Percentiles rank a stretch among this genome's conserved stretches.
These are phyloP conservation scores for Semotilus atromaculatus DNA, from an alignment of 2,797 vertebrate species.

Conservation along the genomic window DNA sequence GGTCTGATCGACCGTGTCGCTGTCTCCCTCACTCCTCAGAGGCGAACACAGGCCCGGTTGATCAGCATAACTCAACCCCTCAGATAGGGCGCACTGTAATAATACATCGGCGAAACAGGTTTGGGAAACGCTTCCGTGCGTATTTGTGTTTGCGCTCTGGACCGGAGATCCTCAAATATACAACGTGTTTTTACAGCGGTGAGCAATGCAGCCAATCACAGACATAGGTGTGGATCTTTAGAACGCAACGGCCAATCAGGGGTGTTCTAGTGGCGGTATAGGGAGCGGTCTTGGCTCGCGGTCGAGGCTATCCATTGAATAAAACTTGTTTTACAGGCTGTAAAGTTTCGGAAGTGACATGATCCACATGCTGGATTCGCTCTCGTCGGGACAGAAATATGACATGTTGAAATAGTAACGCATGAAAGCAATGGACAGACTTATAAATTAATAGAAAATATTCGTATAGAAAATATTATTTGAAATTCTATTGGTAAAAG, in stretches of 20 bases:
- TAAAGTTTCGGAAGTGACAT: not conserved
- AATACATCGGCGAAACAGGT: not conserved
- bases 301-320: not conserved
- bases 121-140: not conserved
- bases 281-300: not conserved
- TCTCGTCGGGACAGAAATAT: too few species aligned
- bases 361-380: not conserved
- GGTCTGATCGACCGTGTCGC: not conserved
- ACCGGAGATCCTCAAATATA: not conserved
- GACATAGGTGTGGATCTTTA: not conserved
- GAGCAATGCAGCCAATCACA: not conserved
- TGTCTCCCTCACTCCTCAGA: not conserved
- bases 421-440: not conserved
- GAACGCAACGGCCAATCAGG: not conserved
- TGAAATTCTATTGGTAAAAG: rapidly evolving
- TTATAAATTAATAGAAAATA: not conserved
- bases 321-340: not conserved
- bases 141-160: not conserved
- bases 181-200: not conserved
- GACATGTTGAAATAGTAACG: too few species aligned
- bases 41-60: not conserved
- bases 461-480: not conserved
- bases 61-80: not conserved
- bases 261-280: not conserved
- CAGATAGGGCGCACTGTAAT: not conserved